Conservation (phyloP, 2,113 vertebrate genomes). For the Oncorhynchus mykiss region DNA sequence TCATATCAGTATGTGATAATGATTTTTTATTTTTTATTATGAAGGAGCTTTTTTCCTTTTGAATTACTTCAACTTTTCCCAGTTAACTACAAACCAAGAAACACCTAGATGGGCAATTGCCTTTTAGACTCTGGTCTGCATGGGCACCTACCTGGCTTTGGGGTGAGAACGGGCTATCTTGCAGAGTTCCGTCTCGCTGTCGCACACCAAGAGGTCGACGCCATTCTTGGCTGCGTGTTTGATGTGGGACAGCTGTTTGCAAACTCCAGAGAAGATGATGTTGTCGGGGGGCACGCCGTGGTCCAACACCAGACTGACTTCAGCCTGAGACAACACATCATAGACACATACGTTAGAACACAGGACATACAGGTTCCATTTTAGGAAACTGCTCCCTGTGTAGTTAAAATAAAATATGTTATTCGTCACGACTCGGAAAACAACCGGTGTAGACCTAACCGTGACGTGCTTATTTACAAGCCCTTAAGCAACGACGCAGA, state of each 20-base stretch:
- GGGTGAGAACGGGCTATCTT: slow-evolving; percentile 92
- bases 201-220: slow-evolving; percentile 88
- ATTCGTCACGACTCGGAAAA: no score
- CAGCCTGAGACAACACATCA: slow-evolving; percentile 72
- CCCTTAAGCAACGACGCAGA: no score
- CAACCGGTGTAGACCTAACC: no score
- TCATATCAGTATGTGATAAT: no score
- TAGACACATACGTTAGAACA: neutral
- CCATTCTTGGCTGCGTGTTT: slow-evolving; percentile 92
- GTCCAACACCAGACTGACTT: slow-evolving; percentile 88
- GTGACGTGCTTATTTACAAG: no score
- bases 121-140: neutral
- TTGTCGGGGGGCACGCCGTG: slow-evolving; percentile 89
- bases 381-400: no score
- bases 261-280: slow-evolving; percentile 90
- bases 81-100: no score
- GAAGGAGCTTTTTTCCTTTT: no score
- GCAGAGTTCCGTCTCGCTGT: slow-evolving; percentile 88
- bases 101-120: neutral
- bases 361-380: no score
- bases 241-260: slow-evolving; percentile 93
- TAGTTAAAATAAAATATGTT: no score
- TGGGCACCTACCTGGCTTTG: slow-evolving; percentile 84
- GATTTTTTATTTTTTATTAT: no score
- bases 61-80: no score